A percentile compares a stretch with the other conserved stretches of the same genome.
Evolutionary conservation across 2,113 vertebrate genomes (phyloP).

Genomic region (Chrysochloris asiatica): DNA sequence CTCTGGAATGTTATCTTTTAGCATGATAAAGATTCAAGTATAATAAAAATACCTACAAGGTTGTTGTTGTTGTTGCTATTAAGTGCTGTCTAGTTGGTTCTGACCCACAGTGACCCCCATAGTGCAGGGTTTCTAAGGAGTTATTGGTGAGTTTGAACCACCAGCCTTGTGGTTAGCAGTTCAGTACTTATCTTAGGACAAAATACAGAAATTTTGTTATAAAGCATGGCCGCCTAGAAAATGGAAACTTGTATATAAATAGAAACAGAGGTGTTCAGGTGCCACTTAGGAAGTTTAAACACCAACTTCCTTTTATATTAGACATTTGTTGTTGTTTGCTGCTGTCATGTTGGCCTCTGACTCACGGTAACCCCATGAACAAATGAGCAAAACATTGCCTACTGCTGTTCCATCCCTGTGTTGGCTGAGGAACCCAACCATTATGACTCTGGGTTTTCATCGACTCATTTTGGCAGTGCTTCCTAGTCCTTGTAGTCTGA

Average conservation of each 20-base stretch:
- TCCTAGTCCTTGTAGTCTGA: neutral
- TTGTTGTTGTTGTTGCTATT: no score
- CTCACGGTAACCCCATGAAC: neutral
- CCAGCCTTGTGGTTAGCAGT: no score
- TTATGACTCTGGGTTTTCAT: neutral
- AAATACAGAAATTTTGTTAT: no score
- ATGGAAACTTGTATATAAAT: neutral
- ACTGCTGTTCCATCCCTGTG: neutral
- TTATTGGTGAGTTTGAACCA: no score
- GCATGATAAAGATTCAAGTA: constrained; percentile 7
- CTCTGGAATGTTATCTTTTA: neutral
- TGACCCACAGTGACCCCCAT: no score
- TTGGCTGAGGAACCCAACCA: no score
- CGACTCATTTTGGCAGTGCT: neutral
- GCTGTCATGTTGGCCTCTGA: neutral
- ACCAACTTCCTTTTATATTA: neutral
- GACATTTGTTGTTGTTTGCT: neutral
- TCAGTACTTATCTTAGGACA: no score
- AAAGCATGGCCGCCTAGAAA: neutral
- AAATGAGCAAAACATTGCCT: neutral
- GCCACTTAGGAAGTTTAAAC: neutral
- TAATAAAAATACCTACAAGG: neutral
- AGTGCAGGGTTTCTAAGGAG: no score
- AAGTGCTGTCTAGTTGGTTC: no score
- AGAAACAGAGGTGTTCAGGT: neutral